Conservation (phyloP, 2,113 vertebrate species). For the Cranoglanis bouderius region DNA sequence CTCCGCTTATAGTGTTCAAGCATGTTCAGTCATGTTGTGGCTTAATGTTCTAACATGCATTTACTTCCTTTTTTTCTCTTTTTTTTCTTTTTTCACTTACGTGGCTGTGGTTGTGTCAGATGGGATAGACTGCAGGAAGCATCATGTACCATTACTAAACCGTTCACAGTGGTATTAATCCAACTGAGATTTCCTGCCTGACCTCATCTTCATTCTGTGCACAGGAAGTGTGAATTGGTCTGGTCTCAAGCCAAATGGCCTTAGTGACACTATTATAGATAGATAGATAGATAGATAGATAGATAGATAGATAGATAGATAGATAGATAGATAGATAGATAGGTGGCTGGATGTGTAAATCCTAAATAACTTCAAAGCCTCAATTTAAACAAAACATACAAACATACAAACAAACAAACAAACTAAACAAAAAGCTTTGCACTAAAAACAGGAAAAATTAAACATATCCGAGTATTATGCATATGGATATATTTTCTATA, state of each 20-base stretch:
- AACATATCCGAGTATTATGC: too few relatives aligned
- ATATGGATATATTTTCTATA: too few relatives aligned
- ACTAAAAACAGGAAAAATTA: too few relatives aligned
- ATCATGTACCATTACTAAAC: conserved; percentile 5
- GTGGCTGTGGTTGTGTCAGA: conserved; percentile 15
- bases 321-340: not conserved
- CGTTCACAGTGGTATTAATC: conserved; percentile 1
- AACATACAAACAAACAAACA: too few relatives aligned
- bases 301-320: not conserved
- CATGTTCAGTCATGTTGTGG: not conserved
- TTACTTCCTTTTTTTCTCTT: not conserved
- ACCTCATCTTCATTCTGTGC: conserved; percentile 18
- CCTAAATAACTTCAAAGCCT: not conserved
- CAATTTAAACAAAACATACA: not conserved
- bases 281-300: not conserved
- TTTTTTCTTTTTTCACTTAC: conserved; percentile 10
- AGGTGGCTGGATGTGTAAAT: not conserved
- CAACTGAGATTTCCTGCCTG: conserved; percentile 34
- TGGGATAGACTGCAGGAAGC: conserved; percentile 14
- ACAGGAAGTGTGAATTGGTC: not conserved
- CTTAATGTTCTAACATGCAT: too few relatives aligned
- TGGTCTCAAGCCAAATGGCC: not conserved
- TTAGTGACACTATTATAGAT: not conserved
- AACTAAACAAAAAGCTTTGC: too few relatives aligned
- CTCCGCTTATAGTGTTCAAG: not conserved